A percentile compares a stretch with the other conserved stretches of the same genome.
These are phyloP conservation scores for Dufourea novaeangliae DNA, from an alignment of 1,140 invertebrate genomes.

Conservation along the genomic window DNA sequence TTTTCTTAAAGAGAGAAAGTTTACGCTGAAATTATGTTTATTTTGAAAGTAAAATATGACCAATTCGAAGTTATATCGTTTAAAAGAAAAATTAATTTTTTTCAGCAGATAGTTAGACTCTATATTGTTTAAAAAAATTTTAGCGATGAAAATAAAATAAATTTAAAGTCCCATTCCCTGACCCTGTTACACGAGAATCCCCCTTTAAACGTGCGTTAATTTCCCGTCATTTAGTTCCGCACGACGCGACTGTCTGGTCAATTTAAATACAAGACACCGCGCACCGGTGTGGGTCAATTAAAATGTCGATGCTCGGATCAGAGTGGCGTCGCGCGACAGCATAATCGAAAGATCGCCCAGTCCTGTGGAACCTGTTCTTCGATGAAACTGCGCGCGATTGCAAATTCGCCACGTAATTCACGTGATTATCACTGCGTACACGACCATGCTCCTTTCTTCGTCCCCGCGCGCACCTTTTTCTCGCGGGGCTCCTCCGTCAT, in stretches of 20 bases:
- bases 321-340: slow-evolving; percentile 24
- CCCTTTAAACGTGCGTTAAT: slow-evolving; percentile 20
- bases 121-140: no score
- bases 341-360: slow-evolving; percentile 35
- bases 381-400: slow-evolving; percentile 33
- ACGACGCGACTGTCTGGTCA: not conserved
- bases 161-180: no score
- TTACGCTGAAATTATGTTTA: no score
- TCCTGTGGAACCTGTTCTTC: slow-evolving; percentile 20
- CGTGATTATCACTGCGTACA: slow-evolving; percentile 21
- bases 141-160: no score
- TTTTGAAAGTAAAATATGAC: no score
- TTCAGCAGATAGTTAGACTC: no score
- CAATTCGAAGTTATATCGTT: no score
- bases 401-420: slow-evolving; percentile 47
- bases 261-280: slow-evolving; percentile 26
- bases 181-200: no score
- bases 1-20: no score
- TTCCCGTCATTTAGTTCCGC: slow-evolving; percentile 5
- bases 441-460: not conserved
- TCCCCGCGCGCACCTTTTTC: slow-evolving; percentile 7
- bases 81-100: no score
- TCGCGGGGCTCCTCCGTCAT: not conserved
- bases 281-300: slow-evolving; percentile 23
- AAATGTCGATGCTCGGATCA: slow-evolving; percentile 37